Percentiles rank a stretch among this genome's conserved stretches.
phyloP scores from a whole-genome alignment of 2,888 invertebrate species.

The Orthosia incerta region DNA sequence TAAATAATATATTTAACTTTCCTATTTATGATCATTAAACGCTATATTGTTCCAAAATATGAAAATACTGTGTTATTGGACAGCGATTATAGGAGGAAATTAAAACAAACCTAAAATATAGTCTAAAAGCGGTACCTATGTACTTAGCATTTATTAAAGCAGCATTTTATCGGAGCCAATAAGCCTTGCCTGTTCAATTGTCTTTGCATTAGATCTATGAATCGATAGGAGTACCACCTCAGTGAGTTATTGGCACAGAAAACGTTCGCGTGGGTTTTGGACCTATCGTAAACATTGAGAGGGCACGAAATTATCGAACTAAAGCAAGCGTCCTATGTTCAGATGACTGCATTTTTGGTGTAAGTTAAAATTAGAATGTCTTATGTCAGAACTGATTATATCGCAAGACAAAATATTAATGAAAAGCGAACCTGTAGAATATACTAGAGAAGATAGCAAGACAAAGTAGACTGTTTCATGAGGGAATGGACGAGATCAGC shows the following conservation, averaged over 20 bases:
- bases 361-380: background rate
- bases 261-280: constrained; percentile 22
- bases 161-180: constrained; percentile 31
- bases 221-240: constrained; percentile 45
- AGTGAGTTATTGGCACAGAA: constrained; percentile 23
- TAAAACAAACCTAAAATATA: background rate
- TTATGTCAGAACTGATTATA: background rate
- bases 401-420: background rate
- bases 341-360: background rate
- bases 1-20: background rate
- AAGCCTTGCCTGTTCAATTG: constrained; percentile 37
- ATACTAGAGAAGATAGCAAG: background rate
- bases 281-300: background rate
- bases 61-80: background rate
- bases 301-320: background rate
- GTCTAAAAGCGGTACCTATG: background rate
- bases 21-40: background rate
- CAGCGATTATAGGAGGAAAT: constrained; percentile 6
- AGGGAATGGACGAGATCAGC: background rate
- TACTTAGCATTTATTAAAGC: constrained; percentile 1
- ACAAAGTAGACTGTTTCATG: background rate
- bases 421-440: background rate
- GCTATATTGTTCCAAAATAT: background rate
- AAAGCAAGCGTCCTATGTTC: background rate
- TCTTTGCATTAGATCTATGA: constrained; percentile 47